Conservation (phyloP, 2,113 vertebrate genomes). For the Narcine bancroftii region DNA sequence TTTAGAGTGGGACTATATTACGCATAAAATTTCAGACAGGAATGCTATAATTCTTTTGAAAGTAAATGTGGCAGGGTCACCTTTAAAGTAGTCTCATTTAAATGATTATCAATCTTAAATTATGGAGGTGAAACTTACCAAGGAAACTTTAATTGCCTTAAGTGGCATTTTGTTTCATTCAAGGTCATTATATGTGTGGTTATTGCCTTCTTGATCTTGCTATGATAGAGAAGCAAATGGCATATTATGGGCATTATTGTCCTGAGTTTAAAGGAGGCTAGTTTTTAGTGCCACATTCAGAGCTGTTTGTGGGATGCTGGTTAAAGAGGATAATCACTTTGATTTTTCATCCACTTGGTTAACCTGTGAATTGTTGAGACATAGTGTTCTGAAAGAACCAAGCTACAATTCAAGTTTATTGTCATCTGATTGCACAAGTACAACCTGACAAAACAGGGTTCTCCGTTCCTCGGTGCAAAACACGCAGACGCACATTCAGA, state of each 20-base stretch:
- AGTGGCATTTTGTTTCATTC: too few species aligned
- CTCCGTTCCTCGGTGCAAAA: too few species aligned
- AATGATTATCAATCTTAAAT: neutral
- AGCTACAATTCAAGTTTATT: too few species aligned
- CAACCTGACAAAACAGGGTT: too few species aligned
- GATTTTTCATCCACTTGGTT: neutral
- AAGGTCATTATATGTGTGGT: too few species aligned
- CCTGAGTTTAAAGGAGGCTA: neutral
- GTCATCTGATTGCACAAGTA: too few species aligned
- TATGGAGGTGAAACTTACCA: neutral
- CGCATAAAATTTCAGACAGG: neutral
- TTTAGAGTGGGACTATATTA: neutral
- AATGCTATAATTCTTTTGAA: neutral
- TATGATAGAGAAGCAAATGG: neutral
- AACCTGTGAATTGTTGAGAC: neutral
- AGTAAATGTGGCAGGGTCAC: neutral
- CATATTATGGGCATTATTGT: neutral
- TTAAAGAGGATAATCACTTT: neutral
- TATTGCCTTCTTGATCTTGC: too few species aligned
- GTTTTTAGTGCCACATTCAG: neutral
- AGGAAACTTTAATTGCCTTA: neutral
- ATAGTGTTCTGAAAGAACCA: neutral
- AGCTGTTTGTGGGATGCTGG: neutral
- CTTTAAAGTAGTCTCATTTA: neutral
- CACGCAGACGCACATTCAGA: too few species aligned